Evolutionary conservation across 1,140 invertebrate species (phyloP).

Genomic region (Stegodyphus dumicola): DNA sequence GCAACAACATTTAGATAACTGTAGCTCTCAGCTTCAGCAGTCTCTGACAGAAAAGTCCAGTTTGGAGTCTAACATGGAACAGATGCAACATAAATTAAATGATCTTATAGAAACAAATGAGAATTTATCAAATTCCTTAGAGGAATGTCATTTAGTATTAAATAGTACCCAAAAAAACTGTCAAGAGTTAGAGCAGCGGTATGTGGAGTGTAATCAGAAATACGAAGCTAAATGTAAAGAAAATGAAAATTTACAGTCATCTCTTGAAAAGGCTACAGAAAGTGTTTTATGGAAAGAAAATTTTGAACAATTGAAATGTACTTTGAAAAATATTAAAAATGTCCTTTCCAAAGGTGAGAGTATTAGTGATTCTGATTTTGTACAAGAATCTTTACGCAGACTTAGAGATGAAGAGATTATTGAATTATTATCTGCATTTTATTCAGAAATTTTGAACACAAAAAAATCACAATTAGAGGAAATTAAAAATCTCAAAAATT

Average conservation of each 20-base stretch:
- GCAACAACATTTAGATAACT: conserved; percentile 27
- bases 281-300: no score
- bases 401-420: background rate
- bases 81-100: conserved; percentile 10
- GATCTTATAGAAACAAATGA: conserved; percentile 14
- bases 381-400: background rate
- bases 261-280: no score
- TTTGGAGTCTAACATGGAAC: conserved; percentile 4
- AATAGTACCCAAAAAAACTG: background rate
- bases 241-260: no score
- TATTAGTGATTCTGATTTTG: background rate
- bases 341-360: no score
- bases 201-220: no score
- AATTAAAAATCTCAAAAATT: conserved; percentile 1
- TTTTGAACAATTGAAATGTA: no score
- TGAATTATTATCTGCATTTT: background rate
- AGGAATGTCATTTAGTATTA: conserved; percentile 3
- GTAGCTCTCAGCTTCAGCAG: conserved; percentile 9
- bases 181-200: background rate
- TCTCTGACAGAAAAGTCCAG: background rate
- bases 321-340: no score
- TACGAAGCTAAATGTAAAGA: no score
- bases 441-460: background rate
- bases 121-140: conserved; percentile 28
- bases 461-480: background rate